Evolutionary conservation across 2,797 vertebrate species (phyloP).

Genomic region (Scomberomorus guttatus): DNA sequence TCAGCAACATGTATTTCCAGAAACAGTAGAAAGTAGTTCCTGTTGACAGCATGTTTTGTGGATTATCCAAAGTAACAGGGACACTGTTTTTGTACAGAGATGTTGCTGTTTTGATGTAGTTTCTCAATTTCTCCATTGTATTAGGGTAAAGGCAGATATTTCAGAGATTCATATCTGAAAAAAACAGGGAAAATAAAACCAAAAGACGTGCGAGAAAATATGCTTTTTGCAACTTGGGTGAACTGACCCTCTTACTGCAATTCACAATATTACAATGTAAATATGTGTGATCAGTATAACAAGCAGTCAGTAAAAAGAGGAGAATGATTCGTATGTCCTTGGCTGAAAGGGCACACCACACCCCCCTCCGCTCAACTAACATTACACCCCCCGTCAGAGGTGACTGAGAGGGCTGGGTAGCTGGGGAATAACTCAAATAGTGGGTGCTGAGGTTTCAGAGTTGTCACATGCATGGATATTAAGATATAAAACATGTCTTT

Average conservation of each 20-base stretch:
- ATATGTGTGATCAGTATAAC: background rate
- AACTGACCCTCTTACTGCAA: background rate
- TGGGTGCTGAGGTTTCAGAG: constrained; percentile 72
- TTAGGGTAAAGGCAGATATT: too few species aligned
- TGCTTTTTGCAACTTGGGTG: background rate
- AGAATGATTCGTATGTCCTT: constrained; percentile 4
- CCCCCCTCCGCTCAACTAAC: constrained; percentile 6
- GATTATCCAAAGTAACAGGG: too few species aligned
- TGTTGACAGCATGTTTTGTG: too few species aligned
- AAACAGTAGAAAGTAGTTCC: too few species aligned
- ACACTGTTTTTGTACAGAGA: too few species aligned
- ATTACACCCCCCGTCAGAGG: constrained; percentile 43
- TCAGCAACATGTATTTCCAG: too few species aligned
- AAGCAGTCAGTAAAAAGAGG: background rate
- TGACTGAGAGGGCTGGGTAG: constrained; percentile 40
- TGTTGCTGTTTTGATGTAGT: too few species aligned
- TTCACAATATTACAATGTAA: background rate
- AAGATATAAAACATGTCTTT: constrained; percentile 85
- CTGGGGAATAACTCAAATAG: constrained; percentile 66
- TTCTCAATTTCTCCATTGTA: too few species aligned
- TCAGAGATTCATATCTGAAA: too few species aligned
- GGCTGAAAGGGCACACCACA: background rate
- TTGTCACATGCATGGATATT: constrained; percentile 81
- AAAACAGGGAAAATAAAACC: too few species aligned
- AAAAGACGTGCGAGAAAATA: background rate